phyloP scores from a whole-genome alignment of 2,113 vertebrate species.

The Cranoglanis bouderius region DNA sequence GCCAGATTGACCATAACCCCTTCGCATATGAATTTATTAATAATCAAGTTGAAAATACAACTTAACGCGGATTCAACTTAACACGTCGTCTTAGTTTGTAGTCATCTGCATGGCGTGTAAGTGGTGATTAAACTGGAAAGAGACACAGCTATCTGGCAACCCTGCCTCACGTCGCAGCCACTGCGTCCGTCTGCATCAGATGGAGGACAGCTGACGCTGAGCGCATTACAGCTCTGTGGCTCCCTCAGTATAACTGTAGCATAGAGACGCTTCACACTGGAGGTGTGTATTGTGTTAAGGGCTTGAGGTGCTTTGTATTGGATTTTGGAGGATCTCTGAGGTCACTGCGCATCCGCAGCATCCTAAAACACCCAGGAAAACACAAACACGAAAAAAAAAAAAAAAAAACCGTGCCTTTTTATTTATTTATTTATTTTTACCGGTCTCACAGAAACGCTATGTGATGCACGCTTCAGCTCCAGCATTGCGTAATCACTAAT shows the following conservation, averaged over 20 bases:
- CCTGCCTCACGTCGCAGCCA: slow-evolving; percentile 62
- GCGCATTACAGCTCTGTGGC: slow-evolving; percentile 27
- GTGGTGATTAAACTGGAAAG: not conserved
- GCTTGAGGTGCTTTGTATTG: not conserved
- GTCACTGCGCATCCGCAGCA: slow-evolving; percentile 65
- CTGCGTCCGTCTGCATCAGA: slow-evolving; percentile 67
- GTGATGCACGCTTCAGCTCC: slow-evolving; percentile 9
- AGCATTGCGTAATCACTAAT: slow-evolving; percentile 47
- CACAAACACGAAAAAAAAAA: not conserved
- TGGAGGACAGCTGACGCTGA: slow-evolving; percentile 44
- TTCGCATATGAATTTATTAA: not conserved
- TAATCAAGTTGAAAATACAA: not conserved
- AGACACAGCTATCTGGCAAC: slow-evolving; percentile 2
- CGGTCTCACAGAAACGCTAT: not conserved
- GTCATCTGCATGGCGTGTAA: not conserved
- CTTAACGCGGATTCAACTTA: too few relatives aligned
- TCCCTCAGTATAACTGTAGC: not conserved
- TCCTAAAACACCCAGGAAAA: not conserved
- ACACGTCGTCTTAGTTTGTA: too few relatives aligned
- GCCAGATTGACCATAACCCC: slow-evolving; percentile 4
- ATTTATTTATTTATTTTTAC: not conserved
- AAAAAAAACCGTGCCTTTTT: not conserved
- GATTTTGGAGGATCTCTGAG: not conserved
- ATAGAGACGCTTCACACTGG: not conserved
- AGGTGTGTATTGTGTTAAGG: not conserved